A percentile compares a stretch with the other conserved stretches of the same genome.
Evolutionary conservation across 1,140 invertebrate genomes (phyloP).

Genomic region (Drosophila sturtevanti): DNA sequence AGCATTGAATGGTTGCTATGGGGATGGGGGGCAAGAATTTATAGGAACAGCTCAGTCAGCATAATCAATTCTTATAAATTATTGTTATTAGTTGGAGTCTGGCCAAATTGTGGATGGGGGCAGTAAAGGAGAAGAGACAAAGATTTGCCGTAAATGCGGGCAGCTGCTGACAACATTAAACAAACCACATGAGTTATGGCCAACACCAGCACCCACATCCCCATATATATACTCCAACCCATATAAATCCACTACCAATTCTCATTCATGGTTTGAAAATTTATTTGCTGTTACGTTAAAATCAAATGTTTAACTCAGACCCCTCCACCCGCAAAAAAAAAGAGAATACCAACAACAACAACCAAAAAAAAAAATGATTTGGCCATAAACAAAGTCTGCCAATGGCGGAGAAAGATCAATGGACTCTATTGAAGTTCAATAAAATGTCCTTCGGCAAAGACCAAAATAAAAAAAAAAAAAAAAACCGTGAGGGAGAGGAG

Average conservation of each 20-base stretch:
- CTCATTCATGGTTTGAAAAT: conserved; percentile 28
- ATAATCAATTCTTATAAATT: conserved; percentile 80
- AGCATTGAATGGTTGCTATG: not conserved
- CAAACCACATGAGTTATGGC: conserved; percentile 69
- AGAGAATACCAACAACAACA: no score
- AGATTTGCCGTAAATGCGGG: conserved; percentile 20
- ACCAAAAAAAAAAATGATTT: conserved; percentile 15
- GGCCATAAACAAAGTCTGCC: conserved; percentile 67
- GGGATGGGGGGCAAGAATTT: conserved; percentile 47
- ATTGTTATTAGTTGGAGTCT: conserved; percentile 72
- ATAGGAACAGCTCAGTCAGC: conserved; percentile 60
- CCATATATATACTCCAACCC: not conserved
- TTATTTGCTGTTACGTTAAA: conserved; percentile 39
- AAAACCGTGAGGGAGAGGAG: no score
- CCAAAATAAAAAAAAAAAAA: conserved; percentile 7
- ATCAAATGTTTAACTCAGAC: conserved; percentile 43
- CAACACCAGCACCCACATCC: conserved; percentile 2
- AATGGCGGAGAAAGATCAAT: conserved; percentile 59
- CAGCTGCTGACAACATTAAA: conserved; percentile 76
- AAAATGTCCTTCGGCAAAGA: conserved; percentile 47
- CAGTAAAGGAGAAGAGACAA: conserved; percentile 20
- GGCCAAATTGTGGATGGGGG: conserved; percentile 27
- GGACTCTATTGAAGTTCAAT: conserved; percentile 73
- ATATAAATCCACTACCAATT: conserved; percentile 35
- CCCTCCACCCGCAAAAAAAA: not conserved